These are phyloP conservation scores for Amphimedon queenslandica DNA, from an alignment of 37 sponge, comb jelly and placozoan species.

Conservation along the genomic window DNA sequence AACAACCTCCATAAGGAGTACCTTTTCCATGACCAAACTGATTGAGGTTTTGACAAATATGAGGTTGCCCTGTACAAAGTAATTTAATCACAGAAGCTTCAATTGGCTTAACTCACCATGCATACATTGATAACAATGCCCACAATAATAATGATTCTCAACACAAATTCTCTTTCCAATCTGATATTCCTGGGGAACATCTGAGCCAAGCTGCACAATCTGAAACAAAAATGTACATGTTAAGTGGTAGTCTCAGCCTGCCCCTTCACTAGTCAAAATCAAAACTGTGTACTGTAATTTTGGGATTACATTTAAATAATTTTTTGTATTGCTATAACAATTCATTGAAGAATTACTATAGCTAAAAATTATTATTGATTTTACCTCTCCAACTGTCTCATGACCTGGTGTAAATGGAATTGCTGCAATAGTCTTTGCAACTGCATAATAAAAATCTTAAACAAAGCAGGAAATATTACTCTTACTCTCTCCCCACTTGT, in stretches of 20 bases:
- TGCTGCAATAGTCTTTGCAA: conserved; percentile 69
- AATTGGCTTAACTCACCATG: conserved; percentile 46
- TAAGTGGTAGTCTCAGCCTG: too few relatives aligned
- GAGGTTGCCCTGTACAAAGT: conserved; percentile 43
- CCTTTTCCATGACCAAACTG: conserved; percentile 94
- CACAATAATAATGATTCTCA: conserved; percentile 95
- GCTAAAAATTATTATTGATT: too few relatives aligned
- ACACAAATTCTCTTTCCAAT: conserved; percentile 82
- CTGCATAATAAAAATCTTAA: conserved; percentile 25
- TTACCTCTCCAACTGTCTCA: conserved; percentile 85
- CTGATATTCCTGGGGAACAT: conserved; percentile 49
- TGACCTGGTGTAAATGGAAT: conserved; percentile 91
- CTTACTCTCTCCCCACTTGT: conserved; percentile 76
- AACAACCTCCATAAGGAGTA: conserved; percentile 86
- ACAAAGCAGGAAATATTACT: background rate
- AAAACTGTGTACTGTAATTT: background rate
- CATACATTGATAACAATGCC: conserved; percentile 86
- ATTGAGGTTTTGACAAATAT: conserved; percentile 84
- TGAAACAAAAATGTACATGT: conserved; percentile 5
- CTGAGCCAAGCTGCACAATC: conserved; percentile 68
- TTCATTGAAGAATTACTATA: too few relatives aligned
- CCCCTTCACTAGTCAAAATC: too few relatives aligned
- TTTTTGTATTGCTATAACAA: too few relatives aligned
- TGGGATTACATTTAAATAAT: background rate
- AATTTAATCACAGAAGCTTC: background rate